Percentiles rank a stretch among this genome's conserved stretches.
Evolutionary conservation across 2,113 vertebrate species (phyloP).

Genomic region (Triplophysa dalaica): DNA sequence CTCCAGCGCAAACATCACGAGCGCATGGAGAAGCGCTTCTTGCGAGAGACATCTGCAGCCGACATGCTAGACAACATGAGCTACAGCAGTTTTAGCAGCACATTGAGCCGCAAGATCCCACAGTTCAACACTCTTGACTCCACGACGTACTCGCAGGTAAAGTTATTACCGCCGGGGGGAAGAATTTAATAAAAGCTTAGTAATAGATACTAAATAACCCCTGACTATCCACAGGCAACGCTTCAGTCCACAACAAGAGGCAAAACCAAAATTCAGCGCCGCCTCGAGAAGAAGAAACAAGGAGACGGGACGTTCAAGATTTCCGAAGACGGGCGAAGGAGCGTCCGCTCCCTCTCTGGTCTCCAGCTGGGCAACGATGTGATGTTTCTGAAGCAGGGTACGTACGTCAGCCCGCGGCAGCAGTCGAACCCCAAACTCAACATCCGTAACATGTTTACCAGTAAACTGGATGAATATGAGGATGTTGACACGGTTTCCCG

Average conservation of each 20-base stretch:
- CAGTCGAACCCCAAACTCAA: slow-evolving; percentile 76
- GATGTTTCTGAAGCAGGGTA: slow-evolving; percentile 95
- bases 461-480: slow-evolving; percentile 57
- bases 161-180: too few species aligned
- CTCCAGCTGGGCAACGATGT: slow-evolving; percentile 92
- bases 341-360: slow-evolving; percentile 91
- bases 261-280: slow-evolving; percentile 91
- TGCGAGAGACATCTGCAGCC: slow-evolving; percentile 82
- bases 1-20: slow-evolving; percentile 91
- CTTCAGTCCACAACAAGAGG: slow-evolving; percentile 88
- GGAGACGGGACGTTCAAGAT: slow-evolving; percentile 91
- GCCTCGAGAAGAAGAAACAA: slow-evolving; percentile 87
- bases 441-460: slow-evolving; percentile 90
- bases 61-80: slow-evolving; percentile 85
- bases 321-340: slow-evolving; percentile 93
- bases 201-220: neutral
- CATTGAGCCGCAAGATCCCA: slow-evolving; percentile 84
- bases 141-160: slow-evolving; percentile 91
- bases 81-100: slow-evolving; percentile 88
- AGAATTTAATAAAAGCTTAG: neutral
- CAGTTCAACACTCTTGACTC: slow-evolving; percentile 79
- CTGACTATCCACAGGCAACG: slow-evolving; percentile 73
- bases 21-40: slow-evolving; percentile 89
- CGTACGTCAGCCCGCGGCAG: slow-evolving; percentile 77
- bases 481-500: slow-evolving; percentile 82